A percentile compares a stretch with the other conserved stretches of the same genome.
These are phyloP conservation scores for Calosoma granatense DNA, from an alignment of 1,140 invertebrate species.

Conservation along the genomic window DNA sequence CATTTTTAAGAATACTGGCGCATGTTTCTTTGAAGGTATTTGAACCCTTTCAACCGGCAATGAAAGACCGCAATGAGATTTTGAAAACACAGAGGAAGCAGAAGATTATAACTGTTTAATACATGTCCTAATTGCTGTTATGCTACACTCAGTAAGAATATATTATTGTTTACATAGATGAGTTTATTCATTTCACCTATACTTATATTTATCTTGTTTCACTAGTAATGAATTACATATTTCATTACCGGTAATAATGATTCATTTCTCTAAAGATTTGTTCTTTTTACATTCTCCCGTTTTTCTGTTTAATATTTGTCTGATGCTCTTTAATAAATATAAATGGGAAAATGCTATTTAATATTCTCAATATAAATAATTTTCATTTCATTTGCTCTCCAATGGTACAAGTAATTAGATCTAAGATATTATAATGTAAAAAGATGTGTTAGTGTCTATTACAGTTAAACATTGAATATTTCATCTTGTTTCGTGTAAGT, in stretches of 20 bases:
- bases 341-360: background rate
- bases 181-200: too few species aligned
- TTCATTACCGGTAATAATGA: too few species aligned
- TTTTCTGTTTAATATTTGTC: background rate
- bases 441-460: too few species aligned
- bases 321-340: background rate
- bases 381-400: background rate
- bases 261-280: background rate
- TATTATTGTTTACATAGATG: too few species aligned
- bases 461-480: too few species aligned
- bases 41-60: background rate
- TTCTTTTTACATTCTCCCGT: background rate
- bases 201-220: background rate
- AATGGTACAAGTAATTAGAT: too few species aligned
- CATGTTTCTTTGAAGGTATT: background rate
- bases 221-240: background rate
- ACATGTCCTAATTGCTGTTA: too few species aligned
- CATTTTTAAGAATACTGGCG: background rate
- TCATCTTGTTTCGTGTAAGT: too few species aligned
- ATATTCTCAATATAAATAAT: background rate
- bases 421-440: too few species aligned
- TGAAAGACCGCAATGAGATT: background rate
- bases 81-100: too few species aligned
- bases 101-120: too few species aligned
- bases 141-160: too few species aligned